Evolutionary conservation across 2,797 vertebrate species (phyloP).

Genomic region (Carduelis carduelis): DNA sequence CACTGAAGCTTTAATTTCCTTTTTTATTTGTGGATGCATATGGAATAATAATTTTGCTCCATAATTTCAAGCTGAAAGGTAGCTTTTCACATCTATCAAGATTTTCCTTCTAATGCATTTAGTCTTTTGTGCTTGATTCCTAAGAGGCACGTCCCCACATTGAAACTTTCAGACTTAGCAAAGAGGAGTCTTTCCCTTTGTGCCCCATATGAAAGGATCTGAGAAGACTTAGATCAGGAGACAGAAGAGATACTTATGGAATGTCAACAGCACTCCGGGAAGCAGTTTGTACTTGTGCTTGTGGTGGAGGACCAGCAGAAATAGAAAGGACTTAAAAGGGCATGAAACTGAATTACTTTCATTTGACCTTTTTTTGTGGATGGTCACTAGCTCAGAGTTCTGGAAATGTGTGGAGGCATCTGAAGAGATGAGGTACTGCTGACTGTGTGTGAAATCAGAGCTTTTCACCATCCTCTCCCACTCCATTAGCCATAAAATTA

Average conservation of each 20-base stretch:
- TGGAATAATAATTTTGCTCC: neutral
- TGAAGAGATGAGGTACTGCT: neutral
- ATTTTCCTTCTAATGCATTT: neutral
- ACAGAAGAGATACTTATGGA: neutral
- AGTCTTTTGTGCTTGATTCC: neutral
- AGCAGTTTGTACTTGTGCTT: neutral
- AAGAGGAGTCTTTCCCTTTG: neutral
- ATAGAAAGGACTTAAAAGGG: neutral
- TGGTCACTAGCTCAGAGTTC: neutral
- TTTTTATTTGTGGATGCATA: neutral
- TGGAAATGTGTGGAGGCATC: neutral
- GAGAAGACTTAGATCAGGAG: neutral
- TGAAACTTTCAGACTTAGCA: neutral
- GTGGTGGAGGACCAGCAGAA: neutral
- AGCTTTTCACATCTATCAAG: neutral
- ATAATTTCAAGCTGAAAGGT: neutral
- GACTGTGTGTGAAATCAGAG: neutral
- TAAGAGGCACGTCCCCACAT: neutral
- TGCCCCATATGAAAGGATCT: neutral
- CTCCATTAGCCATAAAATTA: neutral
- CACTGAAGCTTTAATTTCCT: neutral
- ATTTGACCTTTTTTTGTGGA: neutral
- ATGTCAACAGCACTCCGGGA: neutral
- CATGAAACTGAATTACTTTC: neutral
- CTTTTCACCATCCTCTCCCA: neutral